Percentiles rank a stretch among this genome's conserved stretches.
Conservation (phyloP, 2,797 vertebrate genomes). For the Coilia nasus region DNA sequence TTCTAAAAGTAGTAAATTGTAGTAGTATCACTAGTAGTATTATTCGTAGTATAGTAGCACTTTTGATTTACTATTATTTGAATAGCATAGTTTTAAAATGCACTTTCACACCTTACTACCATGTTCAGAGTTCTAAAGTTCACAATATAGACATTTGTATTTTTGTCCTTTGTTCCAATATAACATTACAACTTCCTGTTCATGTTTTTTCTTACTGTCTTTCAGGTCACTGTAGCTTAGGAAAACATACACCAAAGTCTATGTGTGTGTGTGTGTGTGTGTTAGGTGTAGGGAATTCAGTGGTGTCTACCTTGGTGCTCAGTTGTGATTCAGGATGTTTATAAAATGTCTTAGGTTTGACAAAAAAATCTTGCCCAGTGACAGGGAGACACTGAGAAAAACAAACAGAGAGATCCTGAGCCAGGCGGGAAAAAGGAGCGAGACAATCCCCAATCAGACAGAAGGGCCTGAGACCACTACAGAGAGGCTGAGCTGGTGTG, state of each 20-base stretch:
- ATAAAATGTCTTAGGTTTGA: neutral
- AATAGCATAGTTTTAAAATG: too few relatives aligned
- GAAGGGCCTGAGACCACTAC: neutral
- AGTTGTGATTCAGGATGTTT: neutral
- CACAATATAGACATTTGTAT: neutral
- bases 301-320: neutral
- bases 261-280: neutral
- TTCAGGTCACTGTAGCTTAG: neutral
- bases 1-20: too few relatives aligned
- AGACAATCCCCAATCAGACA: neutral
- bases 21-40: too few relatives aligned
- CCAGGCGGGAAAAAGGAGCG: neutral
- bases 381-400: neutral
- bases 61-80: too few relatives aligned
- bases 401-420: neutral
- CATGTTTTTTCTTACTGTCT: neutral
- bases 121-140: neutral
- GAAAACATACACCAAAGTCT: neutral
- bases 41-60: too few relatives aligned
- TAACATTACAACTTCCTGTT: conserved; percentile 12
- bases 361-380: neutral
- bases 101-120: too few relatives aligned
- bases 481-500: neutral
- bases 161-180: neutral
- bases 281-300: neutral